A percentile compares a stretch with the other conserved stretches of the same genome.
Conservation (phyloP, 1,140 invertebrate species). For the Zaprionus ornatus region DNA sequence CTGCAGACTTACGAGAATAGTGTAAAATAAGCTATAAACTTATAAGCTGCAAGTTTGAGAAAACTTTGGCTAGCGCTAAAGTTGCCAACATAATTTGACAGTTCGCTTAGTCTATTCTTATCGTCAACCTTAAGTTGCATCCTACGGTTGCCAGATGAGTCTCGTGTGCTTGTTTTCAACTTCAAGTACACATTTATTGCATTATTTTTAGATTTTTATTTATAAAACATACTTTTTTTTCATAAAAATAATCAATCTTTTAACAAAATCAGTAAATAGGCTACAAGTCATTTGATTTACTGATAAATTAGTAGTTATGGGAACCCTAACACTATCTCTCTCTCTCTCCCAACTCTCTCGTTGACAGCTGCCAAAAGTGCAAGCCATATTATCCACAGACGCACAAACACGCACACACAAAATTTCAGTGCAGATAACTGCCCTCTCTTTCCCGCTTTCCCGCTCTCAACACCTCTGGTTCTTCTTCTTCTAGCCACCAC, state of each 20-base stretch:
- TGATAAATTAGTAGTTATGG: too few relatives aligned
- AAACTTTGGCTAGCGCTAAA: conserved; percentile 24
- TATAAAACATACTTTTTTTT: too few relatives aligned
- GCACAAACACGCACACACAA: background rate
- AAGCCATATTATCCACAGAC: conserved; percentile 24
- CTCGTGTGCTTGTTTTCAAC: too few relatives aligned
- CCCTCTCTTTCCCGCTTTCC: background rate
- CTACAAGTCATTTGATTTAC: too few relatives aligned
- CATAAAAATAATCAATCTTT: too few relatives aligned
- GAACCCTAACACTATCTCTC: background rate
- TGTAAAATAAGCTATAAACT: conserved; percentile 30
- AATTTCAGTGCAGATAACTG: conserved; percentile 11
- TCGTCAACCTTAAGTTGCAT: background rate
- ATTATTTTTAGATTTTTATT: too few relatives aligned
- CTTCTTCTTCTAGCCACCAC: background rate
- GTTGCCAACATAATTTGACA: conserved; percentile 39
- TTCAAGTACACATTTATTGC: too few relatives aligned
- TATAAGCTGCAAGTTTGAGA: conserved; percentile 14
- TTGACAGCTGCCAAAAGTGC: conserved; percentile 35
- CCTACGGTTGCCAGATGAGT: too few relatives aligned
- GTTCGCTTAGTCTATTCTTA: conserved; percentile 37
- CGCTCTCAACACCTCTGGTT: background rate
- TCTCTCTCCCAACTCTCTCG: background rate
- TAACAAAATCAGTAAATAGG: too few relatives aligned
- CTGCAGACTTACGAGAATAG: conserved; percentile 11